Evolutionary conservation across 2,113 vertebrate species (phyloP).

Genomic region (Arenaria interpres): DNA sequence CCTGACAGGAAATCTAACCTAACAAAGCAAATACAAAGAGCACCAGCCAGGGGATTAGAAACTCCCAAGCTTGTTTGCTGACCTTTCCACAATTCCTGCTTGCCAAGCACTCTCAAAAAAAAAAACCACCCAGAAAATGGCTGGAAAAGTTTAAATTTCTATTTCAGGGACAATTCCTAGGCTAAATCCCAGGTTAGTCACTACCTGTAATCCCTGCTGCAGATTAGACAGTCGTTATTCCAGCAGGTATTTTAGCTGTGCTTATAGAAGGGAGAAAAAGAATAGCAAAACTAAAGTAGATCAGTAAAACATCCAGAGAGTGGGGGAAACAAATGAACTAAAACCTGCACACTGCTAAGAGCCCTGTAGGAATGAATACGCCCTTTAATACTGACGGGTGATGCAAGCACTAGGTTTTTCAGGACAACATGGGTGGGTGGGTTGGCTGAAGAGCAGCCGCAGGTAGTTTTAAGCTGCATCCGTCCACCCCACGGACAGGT

Average conservation of each 20-base stretch:
- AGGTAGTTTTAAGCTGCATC: background rate
- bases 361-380: accelerated
- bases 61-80: background rate
- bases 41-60: background rate
- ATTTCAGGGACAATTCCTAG: background rate
- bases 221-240: background rate
- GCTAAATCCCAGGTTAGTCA: background rate
- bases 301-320: background rate
- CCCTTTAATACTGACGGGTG: background rate
- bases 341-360: background rate
- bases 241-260: background rate
- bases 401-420: background rate
- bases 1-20: background rate
- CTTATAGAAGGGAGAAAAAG: background rate
- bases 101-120: background rate
- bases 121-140: background rate
- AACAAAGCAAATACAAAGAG: background rate
- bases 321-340: accelerated
- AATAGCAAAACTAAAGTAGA: background rate
- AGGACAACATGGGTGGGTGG: too few species aligned
- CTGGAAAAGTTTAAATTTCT: background rate
- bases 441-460: background rate
- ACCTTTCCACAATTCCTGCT: background rate
- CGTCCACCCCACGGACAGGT: accelerated
- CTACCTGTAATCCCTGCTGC: background rate